Base-by-base conservation (phyloP, 2,113 vertebrate genomes). In the Anser cygnoides region DNA sequence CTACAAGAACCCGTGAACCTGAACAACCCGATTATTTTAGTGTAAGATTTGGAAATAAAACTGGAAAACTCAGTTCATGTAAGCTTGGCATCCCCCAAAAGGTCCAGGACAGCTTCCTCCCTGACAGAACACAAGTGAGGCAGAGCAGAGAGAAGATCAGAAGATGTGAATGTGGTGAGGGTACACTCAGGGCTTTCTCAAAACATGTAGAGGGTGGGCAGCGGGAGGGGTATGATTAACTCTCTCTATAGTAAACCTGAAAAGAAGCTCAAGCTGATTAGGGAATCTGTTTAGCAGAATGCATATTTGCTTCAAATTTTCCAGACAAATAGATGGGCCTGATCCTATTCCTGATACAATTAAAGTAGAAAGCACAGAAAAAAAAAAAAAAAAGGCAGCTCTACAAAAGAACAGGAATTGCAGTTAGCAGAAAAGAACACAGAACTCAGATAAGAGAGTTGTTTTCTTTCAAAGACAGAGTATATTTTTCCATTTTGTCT, bases 41-140 rank as follows among this genome's bases (percentile, higher is more conserved):
- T 59, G 25, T 43, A 74, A 87, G 23, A 44, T 78, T 90, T 89
- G 82, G 73, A 90, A 93, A 82, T 76, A 61, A 68, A 92, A 62
- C 35, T 57, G 73, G 61, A 80, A 89, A 84, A 81, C 11, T 65
- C 37, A 54, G 12, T 43, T 93, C 11, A 8, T 75, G 44, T 86
- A 52, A 67, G 3, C 18, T 86, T 84, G 88, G 22, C 23, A 58
- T 65, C 62, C 28, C 73, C 33, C 39, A 57, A 15, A 10, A 44
- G 15, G 26, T 81, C 26, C 70, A n/a, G 43, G 16, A 31, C 4
- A 13, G 9, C 52, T 89, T 89, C 23, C 61, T 94, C n/a, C 11
- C 9, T 43, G 13, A 49, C 84, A 29, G 58, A 90, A 67, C 16
- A 63, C 31, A 55, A 43, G 65, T 86, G 50, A 74, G 29, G 39